phyloP scores from a whole-genome alignment of 1,140 invertebrate species.

The Rhagoletis zephyria region DNA sequence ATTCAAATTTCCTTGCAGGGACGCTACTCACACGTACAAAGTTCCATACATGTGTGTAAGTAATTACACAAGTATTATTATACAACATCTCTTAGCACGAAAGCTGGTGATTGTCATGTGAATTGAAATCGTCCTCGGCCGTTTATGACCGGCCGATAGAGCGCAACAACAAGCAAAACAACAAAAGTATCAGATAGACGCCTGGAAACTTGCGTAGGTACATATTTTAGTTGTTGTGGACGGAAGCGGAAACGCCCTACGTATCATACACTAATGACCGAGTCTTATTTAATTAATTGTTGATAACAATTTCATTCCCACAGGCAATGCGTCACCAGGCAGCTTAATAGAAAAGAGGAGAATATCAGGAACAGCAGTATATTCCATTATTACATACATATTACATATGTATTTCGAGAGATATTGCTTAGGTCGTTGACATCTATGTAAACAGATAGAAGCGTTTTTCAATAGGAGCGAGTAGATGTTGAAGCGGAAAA shows the following conservation, averaged over 20 bases:
- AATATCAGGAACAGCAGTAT: not conserved
- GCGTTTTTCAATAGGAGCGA: too few species aligned
- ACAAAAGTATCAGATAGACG: not conserved
- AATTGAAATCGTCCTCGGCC: not conserved
- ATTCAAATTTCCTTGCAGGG: too few species aligned
- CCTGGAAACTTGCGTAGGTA: not conserved
- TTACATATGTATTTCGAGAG: too few species aligned
- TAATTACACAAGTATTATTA: not conserved
- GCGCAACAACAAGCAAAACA: not conserved
- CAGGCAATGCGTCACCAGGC: constrained; percentile 30
- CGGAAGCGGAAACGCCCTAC: constrained; percentile 49
- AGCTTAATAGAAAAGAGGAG: not conserved
- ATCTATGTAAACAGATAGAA: too few species aligned
- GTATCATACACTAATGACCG: constrained; percentile 49
- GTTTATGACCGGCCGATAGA: not conserved
- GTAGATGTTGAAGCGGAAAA: too few species aligned
- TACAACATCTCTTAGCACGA: not conserved
- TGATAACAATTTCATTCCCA: constrained; percentile 52
- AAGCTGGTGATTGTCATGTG: not conserved
- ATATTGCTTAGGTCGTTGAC: too few species aligned
- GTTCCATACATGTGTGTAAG: too few species aligned
- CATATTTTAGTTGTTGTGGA: not conserved
- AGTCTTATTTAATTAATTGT: constrained; percentile 55
- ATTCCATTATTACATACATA: not conserved
- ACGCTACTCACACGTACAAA: too few species aligned